Evolutionary conservation across 2,888 invertebrate genomes (phyloP).

Genomic region (Mamestra brassicae): DNA sequence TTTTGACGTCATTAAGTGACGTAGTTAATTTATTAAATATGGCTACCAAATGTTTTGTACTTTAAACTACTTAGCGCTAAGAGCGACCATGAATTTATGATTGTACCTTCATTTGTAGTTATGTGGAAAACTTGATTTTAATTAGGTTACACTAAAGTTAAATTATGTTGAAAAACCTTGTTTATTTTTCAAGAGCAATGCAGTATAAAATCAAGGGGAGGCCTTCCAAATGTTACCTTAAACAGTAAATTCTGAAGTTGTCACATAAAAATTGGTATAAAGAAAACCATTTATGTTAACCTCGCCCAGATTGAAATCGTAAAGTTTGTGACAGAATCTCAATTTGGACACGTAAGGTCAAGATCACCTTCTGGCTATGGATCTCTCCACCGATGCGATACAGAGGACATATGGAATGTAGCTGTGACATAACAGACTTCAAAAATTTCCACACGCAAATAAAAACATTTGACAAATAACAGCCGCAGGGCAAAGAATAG

Average conservation of each 20-base stretch:
- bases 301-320: conserved; percentile 44
- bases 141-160: background rate
- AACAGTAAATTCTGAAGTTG: conserved; percentile 10
- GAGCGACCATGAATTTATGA: background rate
- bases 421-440: conserved; percentile 1
- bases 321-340: conserved; percentile 47
- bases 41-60: background rate
- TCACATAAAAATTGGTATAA: conserved; percentile 37
- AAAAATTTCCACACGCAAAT: conserved; percentile 53
- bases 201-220: conserved; percentile 8
- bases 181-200: conserved; percentile 9
- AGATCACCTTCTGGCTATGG: conserved; percentile 37
- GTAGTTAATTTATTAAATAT: background rate
- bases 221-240: conserved; percentile 8
- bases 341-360: conserved; percentile 56
- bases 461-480: conserved; percentile 46
- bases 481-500: conserved; percentile 23
- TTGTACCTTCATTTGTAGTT: background rate
- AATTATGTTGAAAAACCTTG: background rate
- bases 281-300: conserved; percentile 31
- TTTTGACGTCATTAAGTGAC: conserved; percentile 36
- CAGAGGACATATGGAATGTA: conserved; percentile 36
- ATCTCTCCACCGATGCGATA: conserved; percentile 17
- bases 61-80: background rate
- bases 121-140: background rate